Evolutionary conservation across 2,888 invertebrate species (phyloP).

Genomic region (Brenthis hecate): DNA sequence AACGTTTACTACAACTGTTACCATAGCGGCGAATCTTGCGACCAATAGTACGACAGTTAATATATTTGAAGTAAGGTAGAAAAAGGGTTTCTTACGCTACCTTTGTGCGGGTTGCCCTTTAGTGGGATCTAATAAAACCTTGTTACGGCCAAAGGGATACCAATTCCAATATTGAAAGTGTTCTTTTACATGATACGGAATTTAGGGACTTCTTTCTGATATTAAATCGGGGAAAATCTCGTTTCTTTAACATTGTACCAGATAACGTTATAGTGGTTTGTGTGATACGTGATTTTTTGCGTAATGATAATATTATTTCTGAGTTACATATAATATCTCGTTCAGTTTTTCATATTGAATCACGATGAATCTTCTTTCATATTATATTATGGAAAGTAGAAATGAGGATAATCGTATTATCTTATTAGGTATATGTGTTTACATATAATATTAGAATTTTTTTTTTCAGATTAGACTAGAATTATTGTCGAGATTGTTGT

Average conservation of each 20-base stretch:
- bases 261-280: conserved; percentile 52
- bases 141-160: conserved; percentile 83
- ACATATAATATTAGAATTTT: too few species aligned
- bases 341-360: neutral
- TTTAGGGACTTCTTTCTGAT: conserved; percentile 79
- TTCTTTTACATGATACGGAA: conserved; percentile 82
- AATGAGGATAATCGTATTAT: too few species aligned
- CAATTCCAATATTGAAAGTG: conserved; percentile 82
- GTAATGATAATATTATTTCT: conserved; percentile 29
- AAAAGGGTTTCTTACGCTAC: conserved; percentile 78
- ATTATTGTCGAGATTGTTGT: too few species aligned
- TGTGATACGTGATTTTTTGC: conserved; percentile 44
- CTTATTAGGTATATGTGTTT: too few species aligned
- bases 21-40: neutral
- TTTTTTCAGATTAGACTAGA: too few species aligned
- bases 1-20: conserved; percentile 5
- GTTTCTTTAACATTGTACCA: conserved; percentile 62
- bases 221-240: conserved; percentile 77
- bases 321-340: conserved; percentile 6
- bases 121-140: conserved; percentile 83
- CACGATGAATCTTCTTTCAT: neutral
- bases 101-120: conserved; percentile 81
- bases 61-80: conserved; percentile 82
- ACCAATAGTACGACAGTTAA: conserved; percentile 72
- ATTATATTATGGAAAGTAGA: too few species aligned